Conservation (phyloP, 2,888 invertebrate genomes). For the Erannis defoliaria region DNA sequence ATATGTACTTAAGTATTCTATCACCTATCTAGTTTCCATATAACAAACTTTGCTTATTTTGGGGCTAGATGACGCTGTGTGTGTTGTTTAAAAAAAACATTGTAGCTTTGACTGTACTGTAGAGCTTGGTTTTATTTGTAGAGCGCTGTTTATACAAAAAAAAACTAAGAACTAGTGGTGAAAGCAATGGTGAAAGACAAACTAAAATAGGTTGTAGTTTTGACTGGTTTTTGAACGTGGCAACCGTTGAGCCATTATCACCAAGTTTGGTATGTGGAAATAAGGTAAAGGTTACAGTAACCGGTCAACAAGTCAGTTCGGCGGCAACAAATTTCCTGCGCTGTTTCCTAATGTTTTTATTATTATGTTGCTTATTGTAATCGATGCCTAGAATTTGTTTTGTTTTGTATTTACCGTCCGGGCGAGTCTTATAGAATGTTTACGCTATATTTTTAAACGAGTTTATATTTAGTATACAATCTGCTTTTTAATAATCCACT, state of each 20-base stretch:
- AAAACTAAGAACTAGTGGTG: too few species aligned
- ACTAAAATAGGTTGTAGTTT: too few species aligned
- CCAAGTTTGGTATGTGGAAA: not conserved
- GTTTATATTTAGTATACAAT: not conserved
- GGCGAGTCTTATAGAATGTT: not conserved
- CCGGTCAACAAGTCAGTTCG: not conserved
- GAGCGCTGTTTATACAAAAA: too few species aligned
- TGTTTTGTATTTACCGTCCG: conserved; percentile 10
- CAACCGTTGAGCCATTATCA: not conserved
- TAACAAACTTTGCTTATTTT: too few species aligned
- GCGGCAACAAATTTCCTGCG: not conserved
- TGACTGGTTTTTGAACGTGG: too few species aligned
- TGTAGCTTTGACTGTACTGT: too few species aligned
- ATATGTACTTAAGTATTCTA: too few species aligned
- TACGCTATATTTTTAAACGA: not conserved
- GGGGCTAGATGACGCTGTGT: too few species aligned
- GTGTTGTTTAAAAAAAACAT: too few species aligned
- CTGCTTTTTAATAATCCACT: not conserved
- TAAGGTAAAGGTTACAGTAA: not conserved
- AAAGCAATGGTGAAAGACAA: too few species aligned
- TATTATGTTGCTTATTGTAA: conserved; percentile 11
- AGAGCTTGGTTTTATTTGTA: too few species aligned
- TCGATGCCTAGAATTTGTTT: conserved; percentile 5
- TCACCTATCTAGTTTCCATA: too few species aligned
- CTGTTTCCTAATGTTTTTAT: conserved; percentile 9